Evolutionary conservation across 1,140 invertebrate genomes (phyloP).

Genomic region (Teleogryllus occipitalis): DNA sequence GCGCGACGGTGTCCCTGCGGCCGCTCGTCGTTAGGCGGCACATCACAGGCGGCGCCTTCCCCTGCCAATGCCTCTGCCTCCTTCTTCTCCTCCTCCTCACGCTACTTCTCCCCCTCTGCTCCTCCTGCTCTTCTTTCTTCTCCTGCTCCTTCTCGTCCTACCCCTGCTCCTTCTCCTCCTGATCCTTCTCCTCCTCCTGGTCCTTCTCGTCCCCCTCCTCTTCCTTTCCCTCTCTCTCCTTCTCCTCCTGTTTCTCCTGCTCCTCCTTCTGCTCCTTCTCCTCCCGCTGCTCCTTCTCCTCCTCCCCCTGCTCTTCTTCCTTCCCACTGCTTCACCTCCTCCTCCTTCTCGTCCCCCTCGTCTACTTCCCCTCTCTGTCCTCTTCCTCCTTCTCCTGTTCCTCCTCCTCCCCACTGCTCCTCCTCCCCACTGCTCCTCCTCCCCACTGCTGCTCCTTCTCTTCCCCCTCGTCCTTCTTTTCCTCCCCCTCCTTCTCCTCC

Average conservation of each 20-base stretch:
- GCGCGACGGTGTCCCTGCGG: too few relatives aligned
- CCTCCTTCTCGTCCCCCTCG: neutral
- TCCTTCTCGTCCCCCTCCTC: neutral
- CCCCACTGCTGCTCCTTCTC: neutral
- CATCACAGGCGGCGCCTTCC: too few relatives aligned
- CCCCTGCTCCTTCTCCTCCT: too few relatives aligned
- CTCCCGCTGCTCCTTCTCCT: too few relatives aligned
- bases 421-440: neutral
- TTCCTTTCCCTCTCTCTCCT: conserved; percentile 6
- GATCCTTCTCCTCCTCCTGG: neutral
- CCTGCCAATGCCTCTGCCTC: neutral
- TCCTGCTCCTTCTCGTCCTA: too few relatives aligned
- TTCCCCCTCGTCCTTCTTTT: neutral
- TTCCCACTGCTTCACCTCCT: neutral
- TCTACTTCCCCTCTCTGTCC: neutral
- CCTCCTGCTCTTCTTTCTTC: too few relatives aligned
- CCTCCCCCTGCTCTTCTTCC: neutral
- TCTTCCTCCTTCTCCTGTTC: too few relatives aligned
- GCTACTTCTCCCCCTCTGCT: neutral
- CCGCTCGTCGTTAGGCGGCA: too few relatives aligned
- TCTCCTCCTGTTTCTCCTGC: neutral
- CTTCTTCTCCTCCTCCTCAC: neutral
- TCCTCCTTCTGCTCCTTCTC: too few relatives aligned
- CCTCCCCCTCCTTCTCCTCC: neutral
- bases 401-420: too few relatives aligned